phyloP scores from a whole-genome alignment of 2,113 vertebrate genomes.

The Stictonetta naevosa region DNA sequence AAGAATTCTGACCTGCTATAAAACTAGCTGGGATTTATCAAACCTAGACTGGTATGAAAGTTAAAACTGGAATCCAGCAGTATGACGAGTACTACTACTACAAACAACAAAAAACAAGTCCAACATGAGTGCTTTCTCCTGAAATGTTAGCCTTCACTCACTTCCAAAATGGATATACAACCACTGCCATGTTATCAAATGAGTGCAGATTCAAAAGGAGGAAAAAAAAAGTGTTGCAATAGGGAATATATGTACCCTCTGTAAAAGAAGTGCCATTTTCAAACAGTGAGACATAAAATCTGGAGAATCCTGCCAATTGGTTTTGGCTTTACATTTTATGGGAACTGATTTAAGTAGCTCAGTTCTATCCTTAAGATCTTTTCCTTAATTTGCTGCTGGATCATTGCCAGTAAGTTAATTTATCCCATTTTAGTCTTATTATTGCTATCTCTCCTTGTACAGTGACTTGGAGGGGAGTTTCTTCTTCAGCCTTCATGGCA shows the following conservation, averaged over 20 bases:
- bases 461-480: not conserved
- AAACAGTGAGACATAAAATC: not conserved
- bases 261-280: not conserved
- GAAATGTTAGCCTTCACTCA: not conserved
- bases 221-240: not conserved
- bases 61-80: not conserved
- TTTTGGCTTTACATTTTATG: slow-evolving; percentile 23
- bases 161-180: not conserved
- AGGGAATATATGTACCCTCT: not conserved
- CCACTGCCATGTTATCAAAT: not conserved
- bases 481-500: not conserved
- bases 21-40: not conserved
- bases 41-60: not conserved
- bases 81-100: not conserved
- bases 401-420: not conserved
- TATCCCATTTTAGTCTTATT: not conserved
- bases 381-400: not conserved
- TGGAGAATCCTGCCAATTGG: not conserved
- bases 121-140: not conserved
- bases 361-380: not conserved
- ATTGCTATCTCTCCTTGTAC: not conserved
- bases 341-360: slow-evolving; percentile 12
- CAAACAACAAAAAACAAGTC: not conserved
- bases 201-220: not conserved
- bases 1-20: not conserved